Evolutionary conservation across 2,113 vertebrate genomes (phyloP), one percentile per base, ranked within the genome.

Genomic region (Castor canadensis): DNA sequence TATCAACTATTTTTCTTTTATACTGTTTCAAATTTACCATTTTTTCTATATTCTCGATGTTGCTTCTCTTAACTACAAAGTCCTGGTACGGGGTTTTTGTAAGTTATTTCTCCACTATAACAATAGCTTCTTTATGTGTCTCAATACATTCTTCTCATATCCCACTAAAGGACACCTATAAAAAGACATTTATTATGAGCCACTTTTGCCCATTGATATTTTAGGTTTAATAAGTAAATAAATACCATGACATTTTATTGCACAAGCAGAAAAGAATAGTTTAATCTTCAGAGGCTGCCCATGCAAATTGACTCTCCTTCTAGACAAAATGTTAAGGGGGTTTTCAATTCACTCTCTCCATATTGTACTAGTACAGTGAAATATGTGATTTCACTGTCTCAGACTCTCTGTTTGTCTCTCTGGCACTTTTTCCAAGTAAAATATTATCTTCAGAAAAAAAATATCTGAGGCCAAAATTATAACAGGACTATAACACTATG

Each of bases 341-440:
- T 91, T 89, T 93, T 88, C n/a, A 90, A 90, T 89, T 17, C 56
- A 54, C 69, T 89, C 6, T 79, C 24, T 92, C 71, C 71, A 67
- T 92, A 66, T 93, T 93, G 47, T 82, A 47, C 84, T 56, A 84
- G 83, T 69, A 93, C 62, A 72, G 67, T 91, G 40, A 13, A 94
- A 93, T 67, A 89, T 5, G 66, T 40, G 20, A 91, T 43, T 96
- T 91, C 64, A 91, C 12, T 69, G n/a, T 91, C 60, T 71, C 75
- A 89, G 40, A 92, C 66, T 85, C 10, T 93, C 92, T 95, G 28
- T 92, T 64, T 87, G 58, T 93, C 82, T 94, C 60, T 93, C 89
- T 96, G 80, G 35, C 75, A 93, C 86, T 88, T 98, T 87, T 60
- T 71, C 16, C 58, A 96, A 95, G 85, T 38, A 79, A 92, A 95